Percentiles rank a stretch among this genome's conserved stretches.
Evolutionary conservation across 1,140 invertebrate genomes (phyloP).

Genomic region (Spodoptera frugiperda): DNA sequence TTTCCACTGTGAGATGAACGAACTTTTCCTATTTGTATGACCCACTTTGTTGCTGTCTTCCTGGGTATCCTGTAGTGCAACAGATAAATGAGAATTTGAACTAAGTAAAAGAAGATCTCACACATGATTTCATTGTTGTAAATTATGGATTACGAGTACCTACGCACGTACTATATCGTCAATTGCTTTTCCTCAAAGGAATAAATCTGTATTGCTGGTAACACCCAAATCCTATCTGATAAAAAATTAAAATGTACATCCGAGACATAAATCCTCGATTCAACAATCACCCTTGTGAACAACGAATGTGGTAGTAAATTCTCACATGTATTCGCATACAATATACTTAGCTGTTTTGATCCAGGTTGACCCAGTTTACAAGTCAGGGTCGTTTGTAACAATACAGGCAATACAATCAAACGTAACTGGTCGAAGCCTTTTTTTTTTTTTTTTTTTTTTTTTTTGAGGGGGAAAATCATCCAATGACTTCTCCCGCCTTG

Average conservation of each 20-base stretch:
- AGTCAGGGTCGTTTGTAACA: constrained; percentile 27
- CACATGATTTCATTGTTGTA: neutral
- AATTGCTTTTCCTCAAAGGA: no score
- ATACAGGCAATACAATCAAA: constrained; percentile 24
- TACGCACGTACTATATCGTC: no score
- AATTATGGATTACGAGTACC: neutral
- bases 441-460: no score
- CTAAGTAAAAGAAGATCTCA: neutral
- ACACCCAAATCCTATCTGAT: no score
- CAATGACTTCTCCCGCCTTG: no score
- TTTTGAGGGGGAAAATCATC: no score
- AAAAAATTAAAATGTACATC: no score
- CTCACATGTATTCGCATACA: constrained; percentile 3
- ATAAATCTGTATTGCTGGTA: no score
- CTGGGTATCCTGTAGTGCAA: neutral
- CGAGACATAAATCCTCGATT: no score
- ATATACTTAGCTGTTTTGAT: neutral
- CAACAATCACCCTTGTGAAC: no score
- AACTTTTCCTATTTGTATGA: constrained; percentile 1
- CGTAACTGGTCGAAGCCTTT: neutral
- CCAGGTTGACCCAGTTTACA: constrained; percentile 23
- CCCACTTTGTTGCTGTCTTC: constrained; percentile 1
- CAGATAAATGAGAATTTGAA: constrained; percentile 3
- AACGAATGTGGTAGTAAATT: constrained; percentile 5
- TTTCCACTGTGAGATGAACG: neutral